These are phyloP conservation scores for Oxytorus armatus DNA, from an alignment of 2,888 invertebrate genomes.

Conservation along the genomic window DNA sequence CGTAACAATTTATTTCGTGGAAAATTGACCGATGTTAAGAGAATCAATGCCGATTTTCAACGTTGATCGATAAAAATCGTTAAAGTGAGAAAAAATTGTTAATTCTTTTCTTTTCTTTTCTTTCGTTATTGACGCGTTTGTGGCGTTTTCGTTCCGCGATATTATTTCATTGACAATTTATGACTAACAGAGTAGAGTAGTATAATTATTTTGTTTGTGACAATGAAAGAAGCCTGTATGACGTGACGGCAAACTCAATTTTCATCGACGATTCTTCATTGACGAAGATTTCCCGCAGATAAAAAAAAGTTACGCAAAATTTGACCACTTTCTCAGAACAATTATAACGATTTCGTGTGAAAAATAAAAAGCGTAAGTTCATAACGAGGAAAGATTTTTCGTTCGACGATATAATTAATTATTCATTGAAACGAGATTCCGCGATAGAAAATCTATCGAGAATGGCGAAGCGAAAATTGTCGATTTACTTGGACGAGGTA, in stretches of 20 bases:
- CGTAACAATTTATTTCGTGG: neutral
- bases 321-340: neutral
- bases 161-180: neutral
- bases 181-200: neutral
- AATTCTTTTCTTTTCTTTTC: neutral
- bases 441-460: neutral
- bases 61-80: neutral
- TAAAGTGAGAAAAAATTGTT: neutral
- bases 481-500: slow-evolving; percentile 48
- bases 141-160: neutral
- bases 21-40: neutral
- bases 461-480: slow-evolving; percentile 53
- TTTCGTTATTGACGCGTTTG: neutral
- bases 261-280: slow-evolving; percentile 4
- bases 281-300: neutral
- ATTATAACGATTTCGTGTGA: neutral
- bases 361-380: neutral
- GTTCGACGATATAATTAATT: neutral
- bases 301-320: neutral
- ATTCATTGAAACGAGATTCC: neutral
- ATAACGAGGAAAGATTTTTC: neutral
- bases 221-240: neutral
- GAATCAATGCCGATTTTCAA: neutral
- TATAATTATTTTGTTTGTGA: slow-evolving; percentile 9
- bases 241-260: neutral